Conservation (phyloP, 1,140 invertebrate species). For the Eciton burchellii region DNA sequence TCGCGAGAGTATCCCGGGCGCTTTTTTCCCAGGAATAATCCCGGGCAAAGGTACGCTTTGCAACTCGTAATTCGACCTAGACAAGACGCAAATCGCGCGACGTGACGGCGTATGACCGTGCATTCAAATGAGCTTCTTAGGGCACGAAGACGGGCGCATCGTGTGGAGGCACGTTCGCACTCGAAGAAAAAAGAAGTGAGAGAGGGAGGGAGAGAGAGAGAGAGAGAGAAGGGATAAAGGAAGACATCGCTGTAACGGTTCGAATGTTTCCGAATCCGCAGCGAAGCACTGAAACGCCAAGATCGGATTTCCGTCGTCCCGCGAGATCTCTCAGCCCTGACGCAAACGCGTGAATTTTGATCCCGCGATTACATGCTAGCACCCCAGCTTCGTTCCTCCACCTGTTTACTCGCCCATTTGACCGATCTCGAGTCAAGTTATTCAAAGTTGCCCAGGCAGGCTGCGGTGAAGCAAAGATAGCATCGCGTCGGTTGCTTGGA, state of each 20-base stretch:
- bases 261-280: slow-evolving; percentile 65
- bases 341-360: slow-evolving; percentile 5
- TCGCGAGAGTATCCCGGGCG: not conserved
- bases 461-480: slow-evolving; percentile 20
- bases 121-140: slow-evolving; percentile 79
- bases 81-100: slow-evolving; percentile 59
- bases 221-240: not conserved
- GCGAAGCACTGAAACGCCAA: not conserved
- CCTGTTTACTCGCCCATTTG: slow-evolving; percentile 30
- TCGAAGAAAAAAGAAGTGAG: too few species aligned
- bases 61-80: slow-evolving; percentile 49
- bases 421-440: slow-evolving; percentile 7
- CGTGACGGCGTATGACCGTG: slow-evolving; percentile 74
- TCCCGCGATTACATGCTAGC: not conserved
- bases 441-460: slow-evolving; percentile 1
- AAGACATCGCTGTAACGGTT: slow-evolving; percentile 65
- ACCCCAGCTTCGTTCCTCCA: not conserved
- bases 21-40: slow-evolving; percentile 49
- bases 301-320: slow-evolving; percentile 6
- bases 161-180: slow-evolving; percentile 74
- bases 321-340: not conserved
- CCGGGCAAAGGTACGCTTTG: not conserved
- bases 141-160: slow-evolving; percentile 62
- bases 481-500: slow-evolving; percentile 13
- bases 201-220: not conserved